A percentile compares a stretch with the other conserved stretches of the same genome.
phyloP scores from a whole-genome alignment of 2,797 vertebrate species.

The Eupleurogrammus muticus region DNA sequence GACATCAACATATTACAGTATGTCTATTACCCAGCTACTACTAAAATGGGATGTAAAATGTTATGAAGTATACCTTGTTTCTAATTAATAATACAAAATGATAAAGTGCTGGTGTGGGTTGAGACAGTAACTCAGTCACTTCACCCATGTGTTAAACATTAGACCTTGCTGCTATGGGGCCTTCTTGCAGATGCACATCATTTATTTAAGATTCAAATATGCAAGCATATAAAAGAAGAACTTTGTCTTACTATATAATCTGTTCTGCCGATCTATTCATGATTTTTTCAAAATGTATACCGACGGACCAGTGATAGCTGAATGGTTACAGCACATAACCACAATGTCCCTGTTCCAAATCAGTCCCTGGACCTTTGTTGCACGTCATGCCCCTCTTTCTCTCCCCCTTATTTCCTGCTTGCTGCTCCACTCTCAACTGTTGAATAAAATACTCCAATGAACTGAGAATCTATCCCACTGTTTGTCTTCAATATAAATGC shows the following conservation, averaged over 20 bases:
- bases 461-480: neutral
- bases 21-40: too few relatives aligned
- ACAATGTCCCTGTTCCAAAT: too few relatives aligned
- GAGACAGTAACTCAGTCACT: neutral
- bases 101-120: neutral
- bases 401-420: too few relatives aligned
- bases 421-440: too few relatives aligned
- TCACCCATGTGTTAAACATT: neutral
- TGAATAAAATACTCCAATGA: neutral
- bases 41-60: neutral
- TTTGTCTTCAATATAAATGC: conserved; percentile 5
- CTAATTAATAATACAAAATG: too few relatives aligned
- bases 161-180: neutral
- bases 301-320: too few relatives aligned
- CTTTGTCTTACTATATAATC: neutral
- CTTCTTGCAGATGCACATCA: neutral
- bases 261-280: neutral
- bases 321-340: too few relatives aligned
- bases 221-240: neutral
- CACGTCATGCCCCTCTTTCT: too few relatives aligned
- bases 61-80: neutral
- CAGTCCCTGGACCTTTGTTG: too few relatives aligned
- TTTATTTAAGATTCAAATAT: neutral
- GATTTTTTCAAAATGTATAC: neutral
- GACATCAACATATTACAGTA: neutral